phyloP scores from a whole-genome alignment of 2,797 vertebrate species.

The Labroides dimidiatus region DNA sequence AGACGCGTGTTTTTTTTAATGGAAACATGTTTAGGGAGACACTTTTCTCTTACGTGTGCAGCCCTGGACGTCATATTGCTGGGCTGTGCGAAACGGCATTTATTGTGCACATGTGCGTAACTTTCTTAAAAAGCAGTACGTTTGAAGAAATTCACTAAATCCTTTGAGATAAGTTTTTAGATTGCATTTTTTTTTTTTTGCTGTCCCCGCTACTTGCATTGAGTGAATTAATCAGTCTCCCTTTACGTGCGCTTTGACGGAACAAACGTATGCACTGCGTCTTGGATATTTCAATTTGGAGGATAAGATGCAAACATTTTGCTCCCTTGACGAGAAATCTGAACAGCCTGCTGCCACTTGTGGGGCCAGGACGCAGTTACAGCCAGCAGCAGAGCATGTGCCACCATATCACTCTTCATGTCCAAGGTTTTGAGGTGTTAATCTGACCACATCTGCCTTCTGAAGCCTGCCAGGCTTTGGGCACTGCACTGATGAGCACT shows the following conservation, averaged over 20 bases:
- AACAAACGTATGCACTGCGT: slow-evolving; percentile 58
- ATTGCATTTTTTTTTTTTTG: neutral
- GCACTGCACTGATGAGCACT: slow-evolving; percentile 4
- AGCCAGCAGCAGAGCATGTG: slow-evolving; percentile 31
- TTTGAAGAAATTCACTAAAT: neutral
- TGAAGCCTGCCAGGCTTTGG: slow-evolving; percentile 7
- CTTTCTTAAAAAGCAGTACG: slow-evolving; percentile 37
- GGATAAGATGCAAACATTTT: slow-evolving; percentile 7
- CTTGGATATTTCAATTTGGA: slow-evolving; percentile 39
- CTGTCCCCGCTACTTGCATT: slow-evolving; percentile 23
- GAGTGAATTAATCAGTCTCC: slow-evolving; percentile 47
- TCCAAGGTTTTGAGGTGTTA: slow-evolving; percentile 29
- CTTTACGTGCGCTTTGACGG: slow-evolving; percentile 49
- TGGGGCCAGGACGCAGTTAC: slow-evolving; percentile 20
- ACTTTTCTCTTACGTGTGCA: slow-evolving; percentile 18
- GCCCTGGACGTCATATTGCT: neutral
- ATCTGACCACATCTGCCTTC: slow-evolving; percentile 43
- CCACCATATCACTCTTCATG: slow-evolving; percentile 8
- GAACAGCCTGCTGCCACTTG: slow-evolving; percentile 40
- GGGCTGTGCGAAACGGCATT: neutral
- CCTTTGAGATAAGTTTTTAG: slow-evolving; percentile 48
- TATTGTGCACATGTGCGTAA: slow-evolving; percentile 32
- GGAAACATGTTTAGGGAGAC: neutral
- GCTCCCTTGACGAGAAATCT: neutral
- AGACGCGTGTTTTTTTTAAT: neutral